Evolutionary conservation across 2,797 vertebrate genomes (phyloP), one percentile per base, ranked within the genome.

Genomic region (Microctenopoma steveboyesi): DNA sequence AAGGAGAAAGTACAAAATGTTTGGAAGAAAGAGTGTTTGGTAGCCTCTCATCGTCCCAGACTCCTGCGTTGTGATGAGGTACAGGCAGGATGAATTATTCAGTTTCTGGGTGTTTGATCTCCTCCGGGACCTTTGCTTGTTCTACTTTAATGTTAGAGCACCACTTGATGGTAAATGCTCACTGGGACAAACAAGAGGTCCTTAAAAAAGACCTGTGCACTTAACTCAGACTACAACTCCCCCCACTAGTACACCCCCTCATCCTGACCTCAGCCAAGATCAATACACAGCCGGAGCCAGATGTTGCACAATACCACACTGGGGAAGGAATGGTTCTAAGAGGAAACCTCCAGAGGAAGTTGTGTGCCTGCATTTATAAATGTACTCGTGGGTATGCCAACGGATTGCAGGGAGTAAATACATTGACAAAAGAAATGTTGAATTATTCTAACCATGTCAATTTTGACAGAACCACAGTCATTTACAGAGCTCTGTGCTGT

Each of bases 61-160:
- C 73, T 76, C 25, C 14, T 71, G 53, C 86, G 60, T 66, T 88
- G 47, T 73, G 72, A 88, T 79, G 78, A 89, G 76, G 74, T 62
- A 74, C 74, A 77, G 86, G 69, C 73, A 10, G 50, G 68, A 93
- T 94, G 78, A 93, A 93, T 93, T 86, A 93, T 94, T 93, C 88
- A 93, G 64, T 22, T 64, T 59, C 78, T 87, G 80, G 87, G 72
- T 76, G 83, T 67, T 72, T 72, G 78, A 74, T 74, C 66, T 90
- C 84, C 81, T 74, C 56, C 15, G 84, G 86, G 83, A 83, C 69
- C 16, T 50, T 43, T 27, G 27, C 78, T 82, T 35, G 18, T 69
- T 76, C 73, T 68, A 54, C 74, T 86, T 33, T 0, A 86, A 77
- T 50, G 72, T 84, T 88, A 91, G 79, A 90, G 88, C 87, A 89